Base-by-base conservation (phyloP, 2,113 vertebrate species). In the Gymnobelideus leadbeateri region DNA sequence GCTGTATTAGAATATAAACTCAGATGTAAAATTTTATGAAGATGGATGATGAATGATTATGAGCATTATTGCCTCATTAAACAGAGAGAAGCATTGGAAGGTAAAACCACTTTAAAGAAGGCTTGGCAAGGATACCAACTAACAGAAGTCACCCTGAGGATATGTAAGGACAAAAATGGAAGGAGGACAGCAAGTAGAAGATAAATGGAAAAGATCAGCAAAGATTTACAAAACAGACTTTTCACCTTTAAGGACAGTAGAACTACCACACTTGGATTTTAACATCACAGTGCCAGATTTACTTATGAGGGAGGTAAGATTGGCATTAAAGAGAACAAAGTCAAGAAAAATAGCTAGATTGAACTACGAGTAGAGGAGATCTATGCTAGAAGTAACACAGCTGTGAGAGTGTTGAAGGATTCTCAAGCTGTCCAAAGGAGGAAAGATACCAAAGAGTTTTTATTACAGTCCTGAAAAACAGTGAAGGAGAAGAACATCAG, bases 151-250 rank as follows among this genome's bases (percentile, higher is more conserved):
- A 84, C 68, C n/a, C n/a, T 84, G 68, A 84, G 68, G 68, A 84
- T 84, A 84, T 84, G 19, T 84, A 84, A 84, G n/a, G 68, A 84
- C 68, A 84, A 43, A 84, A 43, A 43, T 84, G 68, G 68, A 84
- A 84, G 68, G 68, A 84, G 68, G 16, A 84, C 68, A 84, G 68
- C 68, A 84, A 84, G 68, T 84, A 84, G 68, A 84, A 84, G 68
- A 84, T 84, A 84, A 84, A 84, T 84, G 68, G 68, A 84, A 84
- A 84, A 84, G n/a, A 84, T 84, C 68, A 84, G 68, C 68, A 84
- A 84, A 43, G n/a, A 43, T 43, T 84, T 84, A 84, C 68, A 84
- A 84, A 84, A 84, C 68, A 84, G 43, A 84, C 68, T 84, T 84
- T 43, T 84, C 68, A 43, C 68, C n/a, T 21, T 84, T 84, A 84